phyloP scores from a whole-genome alignment of 2,888 invertebrate species.

The Theristus sp. region DNA sequence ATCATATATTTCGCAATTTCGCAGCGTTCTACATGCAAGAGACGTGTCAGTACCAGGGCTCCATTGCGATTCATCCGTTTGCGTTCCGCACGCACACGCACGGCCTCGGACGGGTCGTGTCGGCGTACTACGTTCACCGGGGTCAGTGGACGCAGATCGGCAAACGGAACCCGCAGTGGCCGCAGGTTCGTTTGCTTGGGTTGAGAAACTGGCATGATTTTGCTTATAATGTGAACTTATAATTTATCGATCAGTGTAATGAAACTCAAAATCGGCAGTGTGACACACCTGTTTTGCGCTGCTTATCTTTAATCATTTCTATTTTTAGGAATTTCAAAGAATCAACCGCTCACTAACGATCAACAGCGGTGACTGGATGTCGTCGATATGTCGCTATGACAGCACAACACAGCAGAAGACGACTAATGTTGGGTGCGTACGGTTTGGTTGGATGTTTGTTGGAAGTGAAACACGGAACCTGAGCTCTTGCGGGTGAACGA shows the following conservation, averaged over 20 bases:
- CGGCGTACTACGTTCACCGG: slow-evolving; percentile 31
- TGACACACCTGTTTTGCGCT: no score
- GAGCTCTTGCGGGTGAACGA: no score
- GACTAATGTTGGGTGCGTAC: slow-evolving; percentile 37
- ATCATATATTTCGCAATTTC: no score
- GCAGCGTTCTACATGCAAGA: slow-evolving; percentile 36
- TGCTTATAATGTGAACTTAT: not conserved
- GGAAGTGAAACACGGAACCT: no score
- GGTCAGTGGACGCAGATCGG: slow-evolving; percentile 30
- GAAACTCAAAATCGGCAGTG: no score
- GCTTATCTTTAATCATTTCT: no score
- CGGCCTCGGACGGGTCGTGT: slow-evolving; percentile 32
- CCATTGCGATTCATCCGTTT: slow-evolving; percentile 35
- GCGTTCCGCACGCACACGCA: slow-evolving; percentile 43
- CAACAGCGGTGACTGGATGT: slow-evolving; percentile 35
- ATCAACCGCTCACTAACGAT: slow-evolving; percentile 31
- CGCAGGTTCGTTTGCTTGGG: slow-evolving; percentile 32
- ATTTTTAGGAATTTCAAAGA: slow-evolving; percentile 39
- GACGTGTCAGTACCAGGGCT: slow-evolving; percentile 33
- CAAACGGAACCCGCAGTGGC: slow-evolving; percentile 44
- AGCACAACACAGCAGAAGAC: slow-evolving; percentile 30
- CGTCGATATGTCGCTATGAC: slow-evolving; percentile 40
- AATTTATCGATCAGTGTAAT: not conserved
- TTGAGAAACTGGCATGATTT: not conserved
- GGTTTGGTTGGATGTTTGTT: no score